Base-by-base conservation (phyloP, 2,113 vertebrate genomes). In the Ceyx margarethae region DNA sequence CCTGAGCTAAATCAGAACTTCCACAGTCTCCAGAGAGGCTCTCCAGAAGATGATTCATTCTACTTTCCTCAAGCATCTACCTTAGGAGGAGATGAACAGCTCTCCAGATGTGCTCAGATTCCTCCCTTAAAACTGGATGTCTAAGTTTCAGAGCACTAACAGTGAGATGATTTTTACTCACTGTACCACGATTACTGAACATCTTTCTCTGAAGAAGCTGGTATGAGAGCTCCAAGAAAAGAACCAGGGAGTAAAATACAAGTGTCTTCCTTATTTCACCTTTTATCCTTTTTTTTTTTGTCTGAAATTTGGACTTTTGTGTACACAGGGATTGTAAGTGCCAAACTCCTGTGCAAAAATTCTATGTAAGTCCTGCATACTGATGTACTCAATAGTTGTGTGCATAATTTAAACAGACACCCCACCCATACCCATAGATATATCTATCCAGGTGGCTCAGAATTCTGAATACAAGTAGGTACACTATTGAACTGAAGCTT, bases 1-100 rank as follows among this genome's bases (percentile, higher is more conserved):
- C 66, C 75, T 79, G 75, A 89, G 67, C 54, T 92, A 87, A 93
- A 92, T 72, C 78, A 76, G 45, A 90, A 86, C 53, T 93, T 89
- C 48, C 66, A 68, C 9, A 60, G 61, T 29, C 89, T 87, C 78
- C 62, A 75, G 77, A 92, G 86, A 46, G n/a, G 57, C 66, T 78
- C 62, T 91, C 69, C 42, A 73, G 58, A 85, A 92, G 25, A 76
- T 60, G 19, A 94, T 61, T 89, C 62, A 91, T 91, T 79, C 58
- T 57, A n/a, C 67, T 82, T 93, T 81, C 43, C 50, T 94, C 78
- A 89, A 76, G 81, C 66, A 60, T 58, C 65, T 90, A 33, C 42
- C 43, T 58, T 42, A 75, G 43, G 46, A 53, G 29, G 53, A 85
- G 75, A 91, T 81, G 53, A 87, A 82, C 62, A 73, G 60, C 69